Base-by-base conservation (phyloP, 2,113 vertebrate genomes). In the Chaetodon trifascialis region DNA sequence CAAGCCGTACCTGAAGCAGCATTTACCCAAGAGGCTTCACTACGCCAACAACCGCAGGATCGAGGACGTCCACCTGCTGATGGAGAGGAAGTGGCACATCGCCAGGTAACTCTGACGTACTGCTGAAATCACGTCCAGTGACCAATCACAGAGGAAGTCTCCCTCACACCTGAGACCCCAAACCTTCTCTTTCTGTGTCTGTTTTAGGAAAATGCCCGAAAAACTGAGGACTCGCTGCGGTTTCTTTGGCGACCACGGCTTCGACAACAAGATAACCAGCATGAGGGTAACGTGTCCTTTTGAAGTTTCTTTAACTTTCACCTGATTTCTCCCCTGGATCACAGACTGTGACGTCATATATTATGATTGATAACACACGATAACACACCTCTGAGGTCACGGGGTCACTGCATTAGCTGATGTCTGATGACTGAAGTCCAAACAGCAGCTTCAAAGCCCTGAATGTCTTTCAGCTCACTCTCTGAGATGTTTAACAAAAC, bases 181-280 rank as follows among this genome's bases (percentile, higher is more conserved):
- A n/a, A n/a, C n/a, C n/a, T n/a, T n/a, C n/a, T n/a, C n/a, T n/a
- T n/a, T n/a, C n/a, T n/a, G n/a, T n/a, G n/a, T n/a, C n/a, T n/a
- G n/a, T 59, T 95, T 68, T 87, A 98, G 97, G 92, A 97, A 96
- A 95, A 94, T 96, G 85, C 93, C 96, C 54, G 97, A 97, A 0
- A 95, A 93, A 87, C 93, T 88, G 95, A 97, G 87, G 88, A 80
- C 91, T 76, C 96, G 96, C 7, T 99, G 98, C 69, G 95, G 96
- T 36, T 98, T 97, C 92, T 97, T 96, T 72, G 98, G 98, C 21
- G 98, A 99, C 86, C 98, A 99, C 34, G 98, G 98, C 74, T 99
- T 97, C 80, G 98, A 99, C 95, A 99, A 99, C 93, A 99, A 98
- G 91, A 96, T 99, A 82, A 97, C 89, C 93, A 99, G 98, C 92